phyloP scores from a whole-genome alignment of 2,113 vertebrate species.

The Agelaius phoeniceus region DNA sequence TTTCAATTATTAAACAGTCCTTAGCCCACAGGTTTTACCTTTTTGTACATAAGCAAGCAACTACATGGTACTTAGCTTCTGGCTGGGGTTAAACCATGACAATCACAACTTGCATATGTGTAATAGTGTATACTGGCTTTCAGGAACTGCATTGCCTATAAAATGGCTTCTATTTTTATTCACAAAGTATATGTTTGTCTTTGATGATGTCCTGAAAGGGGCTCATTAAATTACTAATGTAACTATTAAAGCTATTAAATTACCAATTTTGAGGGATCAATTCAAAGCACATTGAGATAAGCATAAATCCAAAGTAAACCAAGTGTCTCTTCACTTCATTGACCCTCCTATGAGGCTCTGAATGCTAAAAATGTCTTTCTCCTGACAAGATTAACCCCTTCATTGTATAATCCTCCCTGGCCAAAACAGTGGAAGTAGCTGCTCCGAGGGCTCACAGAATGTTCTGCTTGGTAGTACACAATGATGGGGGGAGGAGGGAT shows the following conservation, averaged over 20 bases:
- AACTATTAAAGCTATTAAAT: constrained; percentile 57
- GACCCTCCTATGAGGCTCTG: neutral
- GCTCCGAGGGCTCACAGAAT: neutral
- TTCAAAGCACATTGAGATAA: constrained; percentile 32
- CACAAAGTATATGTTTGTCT: neutral
- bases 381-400: neutral
- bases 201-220: neutral
- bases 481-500: neutral
- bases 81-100: neutral
- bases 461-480: neutral
- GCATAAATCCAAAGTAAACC: constrained; percentile 44
- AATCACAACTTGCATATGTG: neutral
- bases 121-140: constrained; percentile 14
- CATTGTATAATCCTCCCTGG: neutral
- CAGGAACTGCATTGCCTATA: constrained; percentile 11
- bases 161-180: constrained; percentile 32
- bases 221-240: constrained; percentile 56
- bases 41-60: neutral
- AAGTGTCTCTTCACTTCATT: neutral
- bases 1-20: neutral
- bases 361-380: constrained; percentile 7
- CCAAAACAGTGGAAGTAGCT: neutral
- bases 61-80: neutral
- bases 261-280: constrained; percentile 39
- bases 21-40: neutral